Evolutionary conservation across 2,888 invertebrate genomes (phyloP), one percentile per base, ranked within the genome.

Genomic region (Drosophila austrosaltans): DNA sequence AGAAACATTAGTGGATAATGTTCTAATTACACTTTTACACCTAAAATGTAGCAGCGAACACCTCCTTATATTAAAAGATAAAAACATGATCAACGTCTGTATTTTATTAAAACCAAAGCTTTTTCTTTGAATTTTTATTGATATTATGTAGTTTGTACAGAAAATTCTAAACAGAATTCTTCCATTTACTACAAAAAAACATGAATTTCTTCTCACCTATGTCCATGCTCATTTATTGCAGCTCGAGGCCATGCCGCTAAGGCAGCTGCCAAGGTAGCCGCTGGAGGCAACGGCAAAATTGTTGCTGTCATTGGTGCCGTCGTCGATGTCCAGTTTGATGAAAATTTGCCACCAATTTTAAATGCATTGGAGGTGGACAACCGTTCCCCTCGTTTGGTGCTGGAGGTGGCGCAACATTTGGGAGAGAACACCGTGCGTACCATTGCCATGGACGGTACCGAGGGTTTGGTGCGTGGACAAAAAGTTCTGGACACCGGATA

Each of bases 301-400:
- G 97, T 98, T 48, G 98, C 97, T 86, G 98, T 99, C 65, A 99
- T 99, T 91, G 98, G 98, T 93, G 98, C 99, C 87, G 98, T 99
- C 76, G 98, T 99, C 53, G 99, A 99, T 91, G 98, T 98, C 0
- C 98, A 98, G 92, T 99, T 99, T 90, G 98, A 98, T 62, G 96
- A 96, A 69, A 93, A 94, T 25, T 93, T 99, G 66, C 99, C 99
- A 39, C 97, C 97, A 10, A 99, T 99, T 91, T 94, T 99, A 76
- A 99, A 98, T 93, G 98, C 98, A 25, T 93, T 99, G 77, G 98
- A 98, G 93, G 98, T 99, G 0, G 94, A 96, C 89, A 96, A 96
- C 91, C 96, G 97, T 91, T 94, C 93, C 59, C 97, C 97, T 1
- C 91, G 94, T 77, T 94, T 98, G 66, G 96, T 98, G 77, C 94